Percentiles rank a stretch among this genome's conserved stretches.
These are phyloP conservation scores for Apodemus sylvaticus DNA, from an alignment of 2,113 vertebrate genomes.

Conservation along the genomic window DNA sequence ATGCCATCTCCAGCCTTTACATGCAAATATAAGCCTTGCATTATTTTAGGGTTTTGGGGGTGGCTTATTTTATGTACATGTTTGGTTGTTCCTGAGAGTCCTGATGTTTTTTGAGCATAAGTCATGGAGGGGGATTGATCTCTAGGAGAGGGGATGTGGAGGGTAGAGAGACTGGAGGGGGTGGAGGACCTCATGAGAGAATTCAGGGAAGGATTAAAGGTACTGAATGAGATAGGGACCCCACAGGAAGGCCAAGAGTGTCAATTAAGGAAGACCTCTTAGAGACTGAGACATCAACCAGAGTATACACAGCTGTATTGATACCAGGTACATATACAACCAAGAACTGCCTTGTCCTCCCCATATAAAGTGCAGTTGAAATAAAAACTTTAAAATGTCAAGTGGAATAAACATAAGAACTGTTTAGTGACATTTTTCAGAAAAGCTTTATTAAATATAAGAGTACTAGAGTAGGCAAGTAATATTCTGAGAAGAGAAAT, in stretches of 20 bases:
- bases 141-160: not conserved
- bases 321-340: too few relatives aligned
- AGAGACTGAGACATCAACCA: too few relatives aligned
- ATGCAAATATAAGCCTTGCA: not conserved
- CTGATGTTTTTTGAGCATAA: not conserved
- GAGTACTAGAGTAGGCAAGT: not conserved
- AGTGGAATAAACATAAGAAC: not conserved
- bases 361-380: not conserved
- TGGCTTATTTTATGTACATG: too few relatives aligned
- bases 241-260: too few relatives aligned
- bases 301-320: too few relatives aligned
- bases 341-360: too few relatives aligned
- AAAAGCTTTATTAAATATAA: not conserved
- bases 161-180: not conserved
- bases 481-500: not conserved
- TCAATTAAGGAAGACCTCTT: too few relatives aligned
- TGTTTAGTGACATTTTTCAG: not conserved
- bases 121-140: not conserved
- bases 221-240: too few relatives aligned
- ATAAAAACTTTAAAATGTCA: not conserved
- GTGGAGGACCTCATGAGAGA: too few relatives aligned
- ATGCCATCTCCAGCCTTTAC: not conserved
- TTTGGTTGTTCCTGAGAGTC: not conserved
- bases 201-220: too few relatives aligned
- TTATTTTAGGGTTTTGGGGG: not conserved